Conservation (phyloP, 2,797 vertebrate species). For the Stomatorhinus walkeri region DNA sequence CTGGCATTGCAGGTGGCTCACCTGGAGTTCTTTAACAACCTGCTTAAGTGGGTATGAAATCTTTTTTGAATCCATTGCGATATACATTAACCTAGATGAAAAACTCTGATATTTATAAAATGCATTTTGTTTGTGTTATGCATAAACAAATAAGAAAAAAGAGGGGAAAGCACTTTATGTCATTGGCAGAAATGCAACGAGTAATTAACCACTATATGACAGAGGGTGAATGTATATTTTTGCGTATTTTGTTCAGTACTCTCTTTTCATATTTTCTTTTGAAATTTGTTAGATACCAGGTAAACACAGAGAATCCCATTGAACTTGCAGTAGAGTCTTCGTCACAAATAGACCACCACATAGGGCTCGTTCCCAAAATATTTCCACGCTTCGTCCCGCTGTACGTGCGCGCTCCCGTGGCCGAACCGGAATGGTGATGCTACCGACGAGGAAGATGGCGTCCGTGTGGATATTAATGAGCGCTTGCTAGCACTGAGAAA, state of each 20-base stretch:
- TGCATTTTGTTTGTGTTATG: not conserved
- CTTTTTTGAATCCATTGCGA: not conserved
- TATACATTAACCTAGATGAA: not conserved
- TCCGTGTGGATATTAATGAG: slow-evolving; percentile 56
- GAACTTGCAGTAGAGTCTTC: not conserved
- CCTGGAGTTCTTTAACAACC: not conserved
- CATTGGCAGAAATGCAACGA: not conserved
- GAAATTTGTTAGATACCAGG: not conserved
- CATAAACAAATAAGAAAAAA: not conserved
- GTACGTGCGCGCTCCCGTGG: slow-evolving; percentile 38
- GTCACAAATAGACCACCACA: not conserved
- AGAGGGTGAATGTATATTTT: not conserved
- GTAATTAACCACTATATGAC: not conserved
- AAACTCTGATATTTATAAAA: not conserved
- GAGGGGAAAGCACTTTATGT: not conserved
- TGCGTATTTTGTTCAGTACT: not conserved
- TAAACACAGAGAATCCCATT: not conserved
- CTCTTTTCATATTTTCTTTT: not conserved
- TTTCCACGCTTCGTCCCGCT: slow-evolving; percentile 3
- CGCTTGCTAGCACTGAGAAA: slow-evolving; percentile 61
- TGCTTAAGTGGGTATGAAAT: not conserved
- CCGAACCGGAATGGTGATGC: slow-evolving; percentile 42
- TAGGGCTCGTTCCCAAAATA: not conserved
- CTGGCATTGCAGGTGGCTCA: not conserved
- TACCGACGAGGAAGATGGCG: slow-evolving; percentile 64